Evolutionary conservation across 2,888 invertebrate species (phyloP), one percentile per base, ranked within the genome.

Genomic region (Mesorhabditis belari): DNA sequence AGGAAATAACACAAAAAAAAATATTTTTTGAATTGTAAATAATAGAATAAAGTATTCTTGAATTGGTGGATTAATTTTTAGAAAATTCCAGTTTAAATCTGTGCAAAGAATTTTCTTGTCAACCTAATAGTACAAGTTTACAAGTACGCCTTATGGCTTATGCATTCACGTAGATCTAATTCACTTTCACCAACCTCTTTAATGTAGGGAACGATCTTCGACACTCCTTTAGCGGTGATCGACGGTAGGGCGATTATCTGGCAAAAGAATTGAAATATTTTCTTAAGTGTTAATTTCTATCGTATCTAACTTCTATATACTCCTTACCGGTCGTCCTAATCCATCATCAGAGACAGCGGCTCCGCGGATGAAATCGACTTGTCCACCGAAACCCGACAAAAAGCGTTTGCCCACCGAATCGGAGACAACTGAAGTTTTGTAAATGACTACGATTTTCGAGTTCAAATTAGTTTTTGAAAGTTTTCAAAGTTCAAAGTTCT

Each of bases 331-430:
- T 81, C 90, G 92, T 24, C 94, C 94, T 69, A 84, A 84, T 0
- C 92, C 92, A 82, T 94, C 93, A 3, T 87, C 81, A 3, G 89
- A 86, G 80, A 91, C 88, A 0, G 90, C 91, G 2, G 93, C 90
- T 25, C 93, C 94, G 60, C 92, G 87, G 70, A 92, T 89, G 82
- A 94, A 94, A 84, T 94, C 94, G 49, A 92, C 89, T 81, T 94
- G 93, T 0, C 92, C 92, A 12, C 93, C 93, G 82, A 92, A 91
- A 6, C 92, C 92, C 50, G 88, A 88, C 79, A 86, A 87, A 84
- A 87, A 86, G 61, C 84, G 82, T 65, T 87, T 83, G 81, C 94
- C 94, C 75, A 95, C 94, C 25, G 94, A 94, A 81, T 95, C 95
- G 0, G 94, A 87, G 69, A 88, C 88, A 23, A 95, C 88, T 65